Percentiles rank a stretch among this genome's conserved stretches.
These are phyloP conservation scores for Trachelus iudaicus DNA, from an alignment of 2,888 invertebrate genomes.

Conservation along the genomic window DNA sequence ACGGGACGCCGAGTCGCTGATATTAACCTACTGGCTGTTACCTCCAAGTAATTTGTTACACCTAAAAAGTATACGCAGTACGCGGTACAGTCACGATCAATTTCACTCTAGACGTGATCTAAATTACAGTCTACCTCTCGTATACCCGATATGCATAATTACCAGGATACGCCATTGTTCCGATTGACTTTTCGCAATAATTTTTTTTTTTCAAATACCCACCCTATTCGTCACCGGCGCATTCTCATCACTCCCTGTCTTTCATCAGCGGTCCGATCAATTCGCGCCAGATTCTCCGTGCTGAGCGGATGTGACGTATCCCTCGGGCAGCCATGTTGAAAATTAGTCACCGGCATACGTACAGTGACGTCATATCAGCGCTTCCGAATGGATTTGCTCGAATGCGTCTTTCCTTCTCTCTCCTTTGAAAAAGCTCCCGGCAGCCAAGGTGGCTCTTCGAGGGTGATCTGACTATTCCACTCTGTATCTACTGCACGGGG, in stretches of 20 bases:
- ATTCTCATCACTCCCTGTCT: neutral
- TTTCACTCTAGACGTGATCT: neutral
- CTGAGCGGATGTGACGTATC: conserved; percentile 5
- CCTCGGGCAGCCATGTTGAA: neutral
- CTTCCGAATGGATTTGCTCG: neutral
- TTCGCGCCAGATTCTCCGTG: neutral
- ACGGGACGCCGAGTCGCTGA: neutral
- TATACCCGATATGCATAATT: neutral
- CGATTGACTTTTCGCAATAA: neutral
- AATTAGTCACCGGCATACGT: neutral
- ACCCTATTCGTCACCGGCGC: too few species aligned
- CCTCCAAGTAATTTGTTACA: neutral
- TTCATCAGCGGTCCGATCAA: neutral
- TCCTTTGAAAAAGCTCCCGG: neutral
- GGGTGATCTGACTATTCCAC: neutral
- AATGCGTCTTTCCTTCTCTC: neutral
- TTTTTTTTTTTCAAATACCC: neutral
- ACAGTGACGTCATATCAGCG: neutral
- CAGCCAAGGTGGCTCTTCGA: neutral
- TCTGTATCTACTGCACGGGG: neutral
- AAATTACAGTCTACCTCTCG: neutral
- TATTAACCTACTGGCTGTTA: neutral
- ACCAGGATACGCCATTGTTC: neutral
- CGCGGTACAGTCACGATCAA: neutral
- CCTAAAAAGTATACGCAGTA: neutral